Evolutionary conservation across 2,888 invertebrate species (phyloP), one percentile per base, ranked within the genome.

Genomic region (Sinohyriopsis cumingii): DNA sequence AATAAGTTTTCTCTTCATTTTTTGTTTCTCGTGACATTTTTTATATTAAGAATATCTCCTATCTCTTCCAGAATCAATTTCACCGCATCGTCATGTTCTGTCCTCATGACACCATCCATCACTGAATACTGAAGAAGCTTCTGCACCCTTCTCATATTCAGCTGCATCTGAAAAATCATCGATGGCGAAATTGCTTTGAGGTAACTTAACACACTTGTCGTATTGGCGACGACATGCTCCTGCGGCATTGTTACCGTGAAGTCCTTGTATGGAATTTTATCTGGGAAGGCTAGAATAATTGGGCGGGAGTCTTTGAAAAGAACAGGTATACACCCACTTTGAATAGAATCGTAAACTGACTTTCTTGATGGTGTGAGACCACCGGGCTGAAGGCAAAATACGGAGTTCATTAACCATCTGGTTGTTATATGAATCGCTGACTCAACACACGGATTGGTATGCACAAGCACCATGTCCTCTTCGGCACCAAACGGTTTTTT

Each of bases 301-400:
- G 12, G 45, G 15, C 45, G 45, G 45, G 45, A 45, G 45, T 45
- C 45, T 45, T 45, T 45, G 45, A 45, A 45, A 45, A 59, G 28
- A 19, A 81, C 81, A 5, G 81, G 81, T n/a, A 81, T 75, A 59
- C 81, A 81, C 20, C 79, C 81, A 67, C 71, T 69, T 22, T 77
- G 59, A 22, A 80, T 59, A 55, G 73, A 60, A 66, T 81, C 81
- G 45, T 78, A 81, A 67, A 80, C 75, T 54, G 79, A 80, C 67
- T 81, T 81, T n/a, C 81, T 57, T 1, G 81, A 80, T 22, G 79
- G 81, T 9, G 79, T 78, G 57, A 80, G 79, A 7, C 81, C 81
- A 7, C 74, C 72, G 3, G 81, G 81, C 57, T 81, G 81, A 19
- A 80, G 61, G 63, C 81, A 81, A 57, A 81, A 81, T 55, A 68